Base-by-base conservation (phyloP, 2,797 vertebrate genomes). In the Urocyon cinereoargenteus region DNA sequence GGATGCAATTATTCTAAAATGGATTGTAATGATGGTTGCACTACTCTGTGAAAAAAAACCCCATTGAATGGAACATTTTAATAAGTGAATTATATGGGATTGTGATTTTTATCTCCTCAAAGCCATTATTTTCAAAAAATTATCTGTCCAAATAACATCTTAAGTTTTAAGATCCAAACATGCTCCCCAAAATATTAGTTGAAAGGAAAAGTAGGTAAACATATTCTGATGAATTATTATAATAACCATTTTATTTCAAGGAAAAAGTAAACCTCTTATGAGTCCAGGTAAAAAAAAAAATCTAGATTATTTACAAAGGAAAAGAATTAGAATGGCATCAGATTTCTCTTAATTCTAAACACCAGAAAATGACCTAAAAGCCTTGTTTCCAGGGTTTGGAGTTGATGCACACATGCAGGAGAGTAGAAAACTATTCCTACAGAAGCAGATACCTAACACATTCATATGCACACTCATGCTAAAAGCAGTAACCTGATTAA, bases 361-460 rank as follows among this genome's bases (percentile, higher is more conserved):
- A 34, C 28, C 81, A 40, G 16, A 36, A 31, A 72, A 61, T 9
- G 7, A 8, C 16, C 11, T 64, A 18, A 51, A 57, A 85, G 14
- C 2, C 34, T 81, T 31, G 26, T 21, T 45, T 13, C 57, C 88
- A 88, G 81, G 24, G 13, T 45, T 62, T 55, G n/a, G 26, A 57
- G 21, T 70, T 49, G 13, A 28, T 11, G 4, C 40, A 1, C 0
- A 6, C 40, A 5, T 4, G 3, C 10, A 19, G 14, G 31, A 24
- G 0, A 61, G 34, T 5, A 79, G 36, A 89, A 77, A 68, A 77
- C 62, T 9, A 73, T 28, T 4, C 57, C 5, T 34, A 73, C 9
- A 51, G 24, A 53, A 75, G 18, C 34, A 55, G 24, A 7, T 15
- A 61, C 40, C 64, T 36, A 79, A 53, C 40, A 31, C 28, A 61